These are phyloP conservation scores for Emmelina monodactyla DNA, from an alignment of 2,888 invertebrate species.

Conservation along the genomic window DNA sequence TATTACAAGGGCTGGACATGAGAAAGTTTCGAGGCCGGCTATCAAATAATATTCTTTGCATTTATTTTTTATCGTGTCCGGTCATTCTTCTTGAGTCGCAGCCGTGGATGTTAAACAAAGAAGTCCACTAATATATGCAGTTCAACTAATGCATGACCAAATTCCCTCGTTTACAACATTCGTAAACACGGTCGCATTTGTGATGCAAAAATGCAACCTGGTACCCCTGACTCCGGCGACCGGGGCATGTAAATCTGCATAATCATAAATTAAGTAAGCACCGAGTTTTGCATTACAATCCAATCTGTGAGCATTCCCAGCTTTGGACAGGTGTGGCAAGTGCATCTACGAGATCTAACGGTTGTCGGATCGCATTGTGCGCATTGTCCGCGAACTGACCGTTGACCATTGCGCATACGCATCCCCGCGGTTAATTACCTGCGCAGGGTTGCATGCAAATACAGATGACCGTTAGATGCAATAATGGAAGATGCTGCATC, in stretches of 20 bases:
- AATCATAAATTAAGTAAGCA: slow-evolving; percentile 43
- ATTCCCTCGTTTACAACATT: not conserved
- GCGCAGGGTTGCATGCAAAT: slow-evolving; percentile 40
- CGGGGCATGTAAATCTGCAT: slow-evolving; percentile 29
- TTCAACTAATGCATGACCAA: not conserved
- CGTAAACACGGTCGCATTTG: slow-evolving; percentile 9
- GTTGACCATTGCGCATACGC: slow-evolving; percentile 21
- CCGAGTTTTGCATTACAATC: slow-evolving; percentile 38
- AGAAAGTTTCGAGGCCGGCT: slow-evolving; percentile 34
- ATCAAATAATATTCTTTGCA: no score
- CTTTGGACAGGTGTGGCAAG: slow-evolving; percentile 39
- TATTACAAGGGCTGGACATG: slow-evolving; percentile 42
- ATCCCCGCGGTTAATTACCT: not conserved
- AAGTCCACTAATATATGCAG: no score
- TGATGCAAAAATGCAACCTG: slow-evolving; percentile 18
- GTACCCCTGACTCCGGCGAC: not conserved
- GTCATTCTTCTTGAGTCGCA: no score
- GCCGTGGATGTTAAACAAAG: no score
- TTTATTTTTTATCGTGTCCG: no score
- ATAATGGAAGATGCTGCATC: slow-evolving; percentile 22
- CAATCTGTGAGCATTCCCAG: slow-evolving; percentile 33
- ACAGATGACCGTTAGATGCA: slow-evolving; percentile 30
- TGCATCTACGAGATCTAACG: slow-evolving; percentile 41
- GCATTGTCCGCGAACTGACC: slow-evolving; percentile 24
- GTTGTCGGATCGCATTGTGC: slow-evolving; percentile 23